Conservation (phyloP, 2,797 vertebrate genomes). For the Sylvilagus floridanus region DNA sequence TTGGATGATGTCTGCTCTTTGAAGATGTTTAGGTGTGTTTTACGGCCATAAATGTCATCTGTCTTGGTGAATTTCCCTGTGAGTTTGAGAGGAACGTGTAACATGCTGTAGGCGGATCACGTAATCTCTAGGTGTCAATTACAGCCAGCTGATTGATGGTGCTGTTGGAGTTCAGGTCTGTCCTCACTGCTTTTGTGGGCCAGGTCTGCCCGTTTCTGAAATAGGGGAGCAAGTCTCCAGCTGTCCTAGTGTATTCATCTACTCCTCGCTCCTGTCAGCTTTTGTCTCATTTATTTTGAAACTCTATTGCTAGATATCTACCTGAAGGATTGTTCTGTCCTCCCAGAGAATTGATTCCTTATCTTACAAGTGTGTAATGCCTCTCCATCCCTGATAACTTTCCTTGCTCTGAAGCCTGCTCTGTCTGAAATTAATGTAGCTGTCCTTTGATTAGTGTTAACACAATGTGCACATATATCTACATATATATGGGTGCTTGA, state of each 20-base stretch:
- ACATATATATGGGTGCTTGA: not conserved
- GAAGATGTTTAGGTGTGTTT: not conserved
- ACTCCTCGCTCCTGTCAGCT: not conserved
- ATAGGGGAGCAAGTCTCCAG: not conserved
- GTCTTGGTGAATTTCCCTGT: not conserved
- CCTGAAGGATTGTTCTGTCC: not conserved
- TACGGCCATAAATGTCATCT: not conserved
- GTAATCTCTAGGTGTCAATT: not conserved
- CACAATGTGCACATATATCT: not conserved
- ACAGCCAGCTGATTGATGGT: not conserved
- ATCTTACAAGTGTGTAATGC: not conserved
- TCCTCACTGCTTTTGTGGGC: not conserved
- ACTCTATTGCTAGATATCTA: not conserved
- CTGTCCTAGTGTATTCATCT: not conserved
- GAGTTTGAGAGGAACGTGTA: not conserved
- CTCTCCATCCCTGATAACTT: not conserved
- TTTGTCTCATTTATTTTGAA: not conserved
- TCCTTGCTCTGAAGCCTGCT: not conserved
- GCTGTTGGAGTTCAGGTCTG: not conserved
- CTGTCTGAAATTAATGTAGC: not conserved
- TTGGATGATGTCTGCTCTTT: not conserved
- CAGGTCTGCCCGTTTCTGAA: not conserved
- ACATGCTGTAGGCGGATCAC: not conserved
- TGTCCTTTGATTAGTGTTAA: slow-evolving; percentile 3
- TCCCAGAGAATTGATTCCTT: not conserved